Evolutionary conservation across 2,888 invertebrate genomes (phyloP).

Genomic region (Melinaea menophilus): DNA sequence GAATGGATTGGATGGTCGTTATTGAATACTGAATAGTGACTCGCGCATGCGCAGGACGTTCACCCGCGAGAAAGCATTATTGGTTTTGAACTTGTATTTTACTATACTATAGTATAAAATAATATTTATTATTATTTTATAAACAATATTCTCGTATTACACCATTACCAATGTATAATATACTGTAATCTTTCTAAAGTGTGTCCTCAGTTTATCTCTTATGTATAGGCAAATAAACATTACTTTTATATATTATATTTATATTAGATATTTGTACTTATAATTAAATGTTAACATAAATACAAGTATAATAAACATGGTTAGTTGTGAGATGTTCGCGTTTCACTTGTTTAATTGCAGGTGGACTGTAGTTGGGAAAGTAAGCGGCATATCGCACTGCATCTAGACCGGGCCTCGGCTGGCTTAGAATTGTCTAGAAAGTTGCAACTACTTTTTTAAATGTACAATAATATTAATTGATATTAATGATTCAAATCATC

Average conservation of each 20-base stretch:
- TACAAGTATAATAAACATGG: neutral
- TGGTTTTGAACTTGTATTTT: too few species aligned
- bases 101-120: too few species aligned
- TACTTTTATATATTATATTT: too few species aligned
- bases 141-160: too few species aligned
- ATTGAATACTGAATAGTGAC: neutral
- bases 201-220: too few species aligned
- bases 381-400: conserved; percentile 24
- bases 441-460: neutral
- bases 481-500: neutral
- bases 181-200: too few species aligned
- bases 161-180: too few species aligned
- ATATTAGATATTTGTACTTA: too few species aligned
- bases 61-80: conserved; percentile 51
- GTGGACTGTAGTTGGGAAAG: conserved; percentile 21
- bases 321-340: neutral
- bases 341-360: conserved; percentile 27
- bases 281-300: too few species aligned
- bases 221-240: too few species aligned
- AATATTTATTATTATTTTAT: too few species aligned
- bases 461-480: neutral
- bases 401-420: neutral
- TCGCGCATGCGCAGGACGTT: conserved; percentile 38
- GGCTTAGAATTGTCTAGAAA: neutral
- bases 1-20: conserved; percentile 1